Evolutionary conservation across 2,113 vertebrate species (phyloP).

Genomic region (Bubo bubo): DNA sequence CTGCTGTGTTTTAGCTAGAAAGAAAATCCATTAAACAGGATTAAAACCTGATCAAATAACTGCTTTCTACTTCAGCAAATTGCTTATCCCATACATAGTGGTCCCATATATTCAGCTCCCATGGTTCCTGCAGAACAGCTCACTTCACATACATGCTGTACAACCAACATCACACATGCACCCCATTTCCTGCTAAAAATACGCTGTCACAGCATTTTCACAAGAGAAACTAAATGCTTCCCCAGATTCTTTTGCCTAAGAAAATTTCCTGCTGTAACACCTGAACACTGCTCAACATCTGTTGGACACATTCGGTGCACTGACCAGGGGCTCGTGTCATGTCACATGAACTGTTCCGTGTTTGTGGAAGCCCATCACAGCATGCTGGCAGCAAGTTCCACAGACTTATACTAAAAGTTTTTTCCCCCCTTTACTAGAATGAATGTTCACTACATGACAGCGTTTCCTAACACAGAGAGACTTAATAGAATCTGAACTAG

Average conservation of each 20-base stretch:
- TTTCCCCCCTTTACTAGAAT: neutral
- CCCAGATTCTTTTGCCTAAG: neutral
- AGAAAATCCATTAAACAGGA: neutral
- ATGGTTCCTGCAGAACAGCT: neutral
- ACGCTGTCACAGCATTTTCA: neutral
- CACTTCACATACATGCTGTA: neutral
- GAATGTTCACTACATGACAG: neutral
- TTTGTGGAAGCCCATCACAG: neutral
- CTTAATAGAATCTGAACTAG: neutral
- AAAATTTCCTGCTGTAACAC: neutral
- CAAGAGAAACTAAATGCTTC: neutral
- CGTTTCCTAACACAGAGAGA: neutral
- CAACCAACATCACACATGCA: neutral
- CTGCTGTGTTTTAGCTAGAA: neutral
- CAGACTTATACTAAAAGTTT: neutral
- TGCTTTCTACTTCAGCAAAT: neutral
- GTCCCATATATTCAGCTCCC: neutral
- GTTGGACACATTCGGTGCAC: neutral
- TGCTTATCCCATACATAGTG: neutral
- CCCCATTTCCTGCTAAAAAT: neutral
- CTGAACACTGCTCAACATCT: neutral
- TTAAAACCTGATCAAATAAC: neutral
- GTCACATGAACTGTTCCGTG: fast-evolving
- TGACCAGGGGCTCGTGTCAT: fast-evolving
- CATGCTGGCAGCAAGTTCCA: neutral